Evolutionary conservation across 2,888 invertebrate genomes (phyloP), one percentile per base, ranked within the genome.

Genomic region (Pandemis heparana): DNA sequence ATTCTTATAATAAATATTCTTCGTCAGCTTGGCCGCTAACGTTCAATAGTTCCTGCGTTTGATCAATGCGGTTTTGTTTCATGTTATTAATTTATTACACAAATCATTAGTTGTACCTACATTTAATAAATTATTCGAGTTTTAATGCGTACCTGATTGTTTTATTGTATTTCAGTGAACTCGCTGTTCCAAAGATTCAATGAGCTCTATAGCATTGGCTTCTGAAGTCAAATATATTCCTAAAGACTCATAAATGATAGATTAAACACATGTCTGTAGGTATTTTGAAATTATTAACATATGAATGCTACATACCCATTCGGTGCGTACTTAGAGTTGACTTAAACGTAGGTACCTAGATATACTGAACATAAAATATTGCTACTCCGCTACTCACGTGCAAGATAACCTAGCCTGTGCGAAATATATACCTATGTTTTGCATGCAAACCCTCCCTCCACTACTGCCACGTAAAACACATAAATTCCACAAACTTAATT

Each of bases 51-150:
- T 48, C 62, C 18, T 68, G 61, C 32, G 38, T 68, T 68, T 62
- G 32, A 63, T 48, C 23, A 23, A 59, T 48, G 48, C 39, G 48
- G 41, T 16, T 18, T 46, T 72, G 10, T 39, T 69, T 71, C 23
- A 69, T 80, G 80, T 80, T 81, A 79, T 81, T 82, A 79, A 79
- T 77, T 79, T 81, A 81, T 81, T 80, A 73, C 69, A 79, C 23
- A 59, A 78, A 77, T 74, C 53, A 78, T 76, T 70, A 60, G 10
- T 71, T 79, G 75, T 80, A 76, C 23, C 23, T 32, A 32, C 75
- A 73, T 16, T 69, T 78, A 84, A 82, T 83, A 86, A 85, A 86
- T 83, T 83, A 84, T 84, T 82, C 75, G 70, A 82, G 81, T 79
- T 81, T 82, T 78, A 64, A 14, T 39, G 3, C 10, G 3, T n/a